Base-by-base conservation (phyloP, 2,888 invertebrate genomes). In the Leptura quadrifasciata region DNA sequence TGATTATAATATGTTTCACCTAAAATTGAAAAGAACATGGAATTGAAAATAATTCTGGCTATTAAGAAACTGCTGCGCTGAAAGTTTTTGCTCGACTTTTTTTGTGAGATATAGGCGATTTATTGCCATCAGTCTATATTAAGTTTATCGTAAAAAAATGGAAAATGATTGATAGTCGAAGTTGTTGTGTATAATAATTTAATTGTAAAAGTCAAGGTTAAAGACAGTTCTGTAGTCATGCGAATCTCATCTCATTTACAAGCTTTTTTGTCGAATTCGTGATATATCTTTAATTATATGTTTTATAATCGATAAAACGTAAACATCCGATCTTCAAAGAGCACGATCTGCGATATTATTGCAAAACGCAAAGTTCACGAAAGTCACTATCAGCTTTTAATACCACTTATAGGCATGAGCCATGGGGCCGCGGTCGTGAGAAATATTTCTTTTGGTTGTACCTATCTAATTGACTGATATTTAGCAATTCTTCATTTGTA, bases 241-340 rank as follows among this genome's bases (percentile, higher is more conserved):
- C 39, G 18, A 20, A 39, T 6, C 63, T 9, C 63, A 39, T 63
- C 63, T 39, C 20, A 15, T 17, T 63, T 20, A 18, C 18, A 3
- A 4, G 9, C 3, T 10, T 35, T 35, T 63, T 39, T 35, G 12
- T 20, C 17, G 21, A 63, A 47, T 39, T 63, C 35, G 63, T 63
- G 63, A 63, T 63, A 18, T 39, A 39, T 27, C 20, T 35, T 39
- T 63, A 63, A 63, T 63, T 63, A 63, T 63, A 27, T 27, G 27
- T 47, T 47, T 47, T 47, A 47, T 47, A 47, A 47, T 47, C 47
- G 47, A 47, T n/a, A 47, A 31, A 61, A 61, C 6, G 5, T 27
- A 27, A 31, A 47, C 47, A 47, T 47, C 47, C 60, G 60, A 61
- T 61, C 31, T 9, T 31, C 60, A 17, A 27, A 21, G 12, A 27